These are phyloP conservation scores for Xylocopa sonorina DNA, from an alignment of 1,140 invertebrate species.

Conservation along the genomic window DNA sequence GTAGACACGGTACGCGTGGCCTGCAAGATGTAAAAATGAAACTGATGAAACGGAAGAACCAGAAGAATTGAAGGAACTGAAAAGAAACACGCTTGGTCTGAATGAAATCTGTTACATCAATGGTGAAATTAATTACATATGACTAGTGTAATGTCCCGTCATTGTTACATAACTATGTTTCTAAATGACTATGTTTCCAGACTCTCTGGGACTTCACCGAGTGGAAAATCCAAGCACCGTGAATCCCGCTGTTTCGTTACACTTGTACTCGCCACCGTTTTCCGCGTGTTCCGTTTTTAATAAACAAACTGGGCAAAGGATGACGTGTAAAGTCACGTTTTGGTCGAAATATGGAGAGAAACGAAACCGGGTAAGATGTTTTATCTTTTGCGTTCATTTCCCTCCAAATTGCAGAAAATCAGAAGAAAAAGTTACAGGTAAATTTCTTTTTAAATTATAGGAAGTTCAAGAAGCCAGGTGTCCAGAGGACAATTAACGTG, in stretches of 20 bases:
- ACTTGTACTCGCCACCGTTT: slow-evolving; percentile 98
- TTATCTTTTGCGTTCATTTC: neutral
- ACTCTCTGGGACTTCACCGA: slow-evolving; percentile 96
- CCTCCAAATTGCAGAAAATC: neutral
- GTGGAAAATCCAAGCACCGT: slow-evolving; percentile 97
- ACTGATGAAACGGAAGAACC: slow-evolving; percentile 77
- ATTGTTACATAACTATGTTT: neutral
- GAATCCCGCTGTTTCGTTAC: slow-evolving; percentile 94
- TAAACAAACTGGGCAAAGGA: slow-evolving; percentile 91
- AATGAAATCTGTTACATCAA: slow-evolving; percentile 98
- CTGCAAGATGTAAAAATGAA: slow-evolving; percentile 74
- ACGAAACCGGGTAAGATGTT: slow-evolving; percentile 80
- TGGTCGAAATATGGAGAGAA: slow-evolving; percentile 93
- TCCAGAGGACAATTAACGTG: slow-evolving; percentile 79
- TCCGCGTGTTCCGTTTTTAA: slow-evolving; percentile 95
- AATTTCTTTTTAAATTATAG: slow-evolving; percentile 62
- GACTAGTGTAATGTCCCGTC: too few relatives aligned
- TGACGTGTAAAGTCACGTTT: slow-evolving; percentile 90
- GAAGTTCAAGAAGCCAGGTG: slow-evolving; percentile 78
- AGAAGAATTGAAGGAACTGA: slow-evolving; percentile 84
- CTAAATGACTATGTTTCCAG: slow-evolving; percentile 82
- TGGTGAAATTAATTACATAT: slow-evolving; percentile 84
- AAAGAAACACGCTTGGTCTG: slow-evolving; percentile 84
- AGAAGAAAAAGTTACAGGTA: slow-evolving; percentile 9
- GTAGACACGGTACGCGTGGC: slow-evolving; percentile 90